phyloP scores from a whole-genome alignment of 30 jellyfish, hydroid and myxozoan genomes.

The Phacellophora camtschatica region DNA sequence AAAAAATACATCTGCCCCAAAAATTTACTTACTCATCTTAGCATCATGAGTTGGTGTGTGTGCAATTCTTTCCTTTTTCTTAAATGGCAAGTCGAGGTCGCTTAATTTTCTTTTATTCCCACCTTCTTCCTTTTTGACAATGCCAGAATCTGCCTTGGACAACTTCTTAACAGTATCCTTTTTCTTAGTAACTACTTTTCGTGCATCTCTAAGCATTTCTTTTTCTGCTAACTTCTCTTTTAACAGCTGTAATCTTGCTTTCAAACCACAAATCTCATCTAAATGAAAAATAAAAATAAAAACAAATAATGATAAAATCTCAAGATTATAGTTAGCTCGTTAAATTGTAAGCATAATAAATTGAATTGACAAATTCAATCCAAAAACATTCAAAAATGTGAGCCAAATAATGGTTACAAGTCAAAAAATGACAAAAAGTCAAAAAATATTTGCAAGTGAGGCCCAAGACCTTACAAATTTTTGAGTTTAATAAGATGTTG shows the following conservation, averaged over 20 bases:
- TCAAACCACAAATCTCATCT: conserved; percentile 55
- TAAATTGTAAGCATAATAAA: too few species aligned
- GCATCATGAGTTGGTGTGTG: conserved; percentile 28
- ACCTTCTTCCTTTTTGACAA: neutral
- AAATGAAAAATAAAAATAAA: neutral
- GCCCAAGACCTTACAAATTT: too few species aligned
- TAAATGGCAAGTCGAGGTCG: neutral
- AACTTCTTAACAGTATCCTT: neutral
- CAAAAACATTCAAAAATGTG: too few species aligned
- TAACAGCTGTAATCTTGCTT: conserved; percentile 22
- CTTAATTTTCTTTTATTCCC: neutral
- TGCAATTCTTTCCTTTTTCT: conserved; percentile 34
- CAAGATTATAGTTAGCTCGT: too few species aligned
- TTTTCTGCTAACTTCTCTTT: conserved; percentile 17
- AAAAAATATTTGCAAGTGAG: too few species aligned
- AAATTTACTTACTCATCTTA: conserved; percentile 58
- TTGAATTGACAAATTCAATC: too few species aligned
- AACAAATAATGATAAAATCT: too few species aligned
- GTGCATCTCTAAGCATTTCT: neutral
- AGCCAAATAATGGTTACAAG: too few species aligned
- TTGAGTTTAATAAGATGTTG: too few species aligned
- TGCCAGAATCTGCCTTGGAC: neutral
- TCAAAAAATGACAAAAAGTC: too few species aligned
- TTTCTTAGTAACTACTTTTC: neutral
- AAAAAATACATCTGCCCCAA: too few species aligned